Evolutionary conservation across 1,140 invertebrate species (phyloP), one percentile per base, ranked within the genome.

Genomic region (Tribolium madens): DNA sequence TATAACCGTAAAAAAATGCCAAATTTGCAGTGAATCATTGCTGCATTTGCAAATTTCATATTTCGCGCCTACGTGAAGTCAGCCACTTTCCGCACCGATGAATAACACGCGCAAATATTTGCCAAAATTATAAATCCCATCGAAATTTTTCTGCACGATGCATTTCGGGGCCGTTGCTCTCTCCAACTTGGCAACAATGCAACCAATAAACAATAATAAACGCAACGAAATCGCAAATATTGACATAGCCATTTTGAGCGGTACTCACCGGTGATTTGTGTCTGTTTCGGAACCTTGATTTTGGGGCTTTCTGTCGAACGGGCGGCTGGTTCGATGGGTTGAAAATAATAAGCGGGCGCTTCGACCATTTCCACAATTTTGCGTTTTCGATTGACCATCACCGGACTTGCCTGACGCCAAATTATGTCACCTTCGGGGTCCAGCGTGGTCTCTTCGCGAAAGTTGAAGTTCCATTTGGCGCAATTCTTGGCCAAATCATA

Each of bases 401-500:
- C 3, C 0, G 83, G 82, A 3, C 81, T 80, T 1, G 79, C 77
- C 7, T 80, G 73, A 46, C 72, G 76, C 84, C 83, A 84, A 10
- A 80, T 73, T 17, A 78, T 84, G 9, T 75, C 13, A 6, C 82
- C 84, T 6, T 80, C 74, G 1, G 76, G 77, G 50, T 79, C 60
- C 42, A 79, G 72, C 3, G 86, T 85, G 18, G 53, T 48, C 46
- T 84, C 86, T 1, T 74, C 60, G 21, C 81, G 36, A 71, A 87
- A 87, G 78, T 87, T 84, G 73, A 86, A 87, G 71, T 86, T 86
- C 86, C 86, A 87, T 6, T 81, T 80, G 46, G 84, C 80, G 3
- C 82, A 79, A 60, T 85, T 81, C 5, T 75, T 80, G 3, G 71
- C 57, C 0, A 76, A 71, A 2, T 86, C 80, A 52, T 83, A 80